Evolutionary conservation across 2,888 invertebrate genomes (phyloP), one percentile per base, ranked within the genome.

Genomic region (Schizaphis graminum): DNA sequence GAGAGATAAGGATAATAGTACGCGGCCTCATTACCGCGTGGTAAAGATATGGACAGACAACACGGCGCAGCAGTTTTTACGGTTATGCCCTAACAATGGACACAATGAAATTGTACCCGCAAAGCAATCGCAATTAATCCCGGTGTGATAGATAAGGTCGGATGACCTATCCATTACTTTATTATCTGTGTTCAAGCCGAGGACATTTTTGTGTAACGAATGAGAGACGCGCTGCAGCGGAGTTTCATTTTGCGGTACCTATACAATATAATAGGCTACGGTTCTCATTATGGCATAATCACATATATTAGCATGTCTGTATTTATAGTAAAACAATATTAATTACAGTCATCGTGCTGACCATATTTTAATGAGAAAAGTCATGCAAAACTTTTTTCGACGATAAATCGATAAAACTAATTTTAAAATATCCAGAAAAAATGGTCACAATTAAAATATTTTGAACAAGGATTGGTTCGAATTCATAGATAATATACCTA

Each of bases 91-190:
- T 35, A 35, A 35, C 35, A 88, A 53, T 35, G 53, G 53, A 88
- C 53, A 88, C 88, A 35, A 53, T 53, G 88, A 41, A 53, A 35
- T 11, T 53, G 88, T 88, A 88, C 88, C 53, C 88, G 35, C 24
- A 88, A 88, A 88, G 53, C 53, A 88, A 88, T 88, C 53, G 35
- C 88, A 49, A 88, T 88, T 88, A 88, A 88, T 88, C 88, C 88
- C 35, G 11, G 88, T 24, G 35, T 53, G 53, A 53, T 88, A 56
- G 77, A 77, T 77, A 77, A 88, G 53, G 35, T 53, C 53, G 53
- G 88, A 53, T 49, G 87, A 28, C 53, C 87, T 35, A n/a, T 88
- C 24, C 53, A 88, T 88, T 56, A 88, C 88, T 56, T 88, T 88
- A 53, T 88, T 88, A 53, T 88, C 53, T 88, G 53, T 61, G 28